A percentile compares a stretch with the other conserved stretches of the same genome.
Evolutionary conservation across 2,113 vertebrate genomes (phyloP).

Genomic region (Microcebus tavaratra): DNA sequence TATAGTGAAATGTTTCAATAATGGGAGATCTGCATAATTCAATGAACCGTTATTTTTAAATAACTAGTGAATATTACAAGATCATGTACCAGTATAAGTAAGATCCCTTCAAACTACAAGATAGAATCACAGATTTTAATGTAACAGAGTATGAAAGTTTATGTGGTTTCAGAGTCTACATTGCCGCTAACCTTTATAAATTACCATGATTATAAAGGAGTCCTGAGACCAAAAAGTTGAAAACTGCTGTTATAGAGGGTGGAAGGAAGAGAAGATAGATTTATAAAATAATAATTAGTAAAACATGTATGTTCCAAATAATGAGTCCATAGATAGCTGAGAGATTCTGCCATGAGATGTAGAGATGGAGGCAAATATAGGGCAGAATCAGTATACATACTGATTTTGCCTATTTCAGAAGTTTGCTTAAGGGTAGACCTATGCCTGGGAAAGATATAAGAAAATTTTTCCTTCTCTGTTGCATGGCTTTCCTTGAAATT

Average conservation of each 20-base stretch:
- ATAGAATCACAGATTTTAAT: constrained; percentile 45
- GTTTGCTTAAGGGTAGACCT: neutral
- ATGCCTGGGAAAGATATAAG: neutral
- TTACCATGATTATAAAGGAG: neutral
- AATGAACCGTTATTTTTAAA: neutral
- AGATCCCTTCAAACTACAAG: neutral
- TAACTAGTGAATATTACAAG: neutral
- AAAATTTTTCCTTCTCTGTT: constrained; percentile 7
- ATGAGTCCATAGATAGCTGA: neutral
- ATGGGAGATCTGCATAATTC: neutral
- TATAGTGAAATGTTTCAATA: neutral
- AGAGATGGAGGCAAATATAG: neutral
- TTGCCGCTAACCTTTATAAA: neutral
- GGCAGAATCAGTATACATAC: neutral
- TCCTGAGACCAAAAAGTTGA: neutral
- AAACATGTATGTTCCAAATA: neutral
- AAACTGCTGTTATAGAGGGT: neutral
- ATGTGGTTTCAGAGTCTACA: neutral
- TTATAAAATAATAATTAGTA: constrained; percentile 47
- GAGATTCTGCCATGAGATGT: neutral
- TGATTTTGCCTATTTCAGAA: constrained; percentile 38
- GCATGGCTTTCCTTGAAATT: constrained; percentile 20
- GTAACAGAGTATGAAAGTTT: neutral
- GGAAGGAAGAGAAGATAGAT: constrained; percentile 16
- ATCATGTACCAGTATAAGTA: neutral